Percentiles rank a stretch among this genome's conserved stretches.
phyloP scores from a whole-genome alignment of 2,797 vertebrate species.

The Telmatherina bonti region DNA sequence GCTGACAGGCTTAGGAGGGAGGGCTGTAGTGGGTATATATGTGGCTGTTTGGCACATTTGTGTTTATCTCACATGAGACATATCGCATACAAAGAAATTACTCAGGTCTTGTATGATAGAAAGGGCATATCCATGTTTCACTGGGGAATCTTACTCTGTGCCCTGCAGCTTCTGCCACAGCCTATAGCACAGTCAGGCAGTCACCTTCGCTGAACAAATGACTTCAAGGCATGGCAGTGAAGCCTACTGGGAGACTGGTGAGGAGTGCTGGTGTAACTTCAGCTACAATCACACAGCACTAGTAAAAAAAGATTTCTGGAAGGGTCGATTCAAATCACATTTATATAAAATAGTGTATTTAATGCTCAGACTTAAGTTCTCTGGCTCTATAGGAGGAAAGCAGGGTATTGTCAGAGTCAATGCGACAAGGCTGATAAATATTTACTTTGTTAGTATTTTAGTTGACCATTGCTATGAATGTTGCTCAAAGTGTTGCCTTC shows the following conservation, averaged over 20 bases:
- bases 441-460: conserved; percentile 74
- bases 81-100: conserved; percentile 43
- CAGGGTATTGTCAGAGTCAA: conserved; percentile 58
- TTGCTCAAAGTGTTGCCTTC: conserved; percentile 60
- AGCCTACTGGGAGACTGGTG: conserved; percentile 22
- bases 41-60: conserved; percentile 51
- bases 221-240: conserved; percentile 50
- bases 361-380: conserved; percentile 50
- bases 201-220: conserved; percentile 62
- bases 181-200: conserved; percentile 65
- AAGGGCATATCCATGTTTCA: conserved; percentile 55
- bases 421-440: conserved; percentile 59
- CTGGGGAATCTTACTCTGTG: conserved; percentile 47
- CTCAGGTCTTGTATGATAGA: conserved; percentile 34
- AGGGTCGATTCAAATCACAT: conserved; percentile 34
- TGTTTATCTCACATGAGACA: conserved; percentile 41
- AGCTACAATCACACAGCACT: conserved; percentile 35
- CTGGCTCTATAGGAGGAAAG: conserved; percentile 65
- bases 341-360: conserved; percentile 50
- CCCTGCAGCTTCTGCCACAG: conserved; percentile 66
- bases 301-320: conserved; percentile 23
- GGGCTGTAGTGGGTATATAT: conserved; percentile 48
- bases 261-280: conserved; percentile 31
- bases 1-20: conserved; percentile 49
- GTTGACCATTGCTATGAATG: conserved; percentile 63